These are phyloP conservation scores for Loris lydekkerianus DNA, from an alignment of 2,797 vertebrate species.

Conservation along the genomic window DNA sequence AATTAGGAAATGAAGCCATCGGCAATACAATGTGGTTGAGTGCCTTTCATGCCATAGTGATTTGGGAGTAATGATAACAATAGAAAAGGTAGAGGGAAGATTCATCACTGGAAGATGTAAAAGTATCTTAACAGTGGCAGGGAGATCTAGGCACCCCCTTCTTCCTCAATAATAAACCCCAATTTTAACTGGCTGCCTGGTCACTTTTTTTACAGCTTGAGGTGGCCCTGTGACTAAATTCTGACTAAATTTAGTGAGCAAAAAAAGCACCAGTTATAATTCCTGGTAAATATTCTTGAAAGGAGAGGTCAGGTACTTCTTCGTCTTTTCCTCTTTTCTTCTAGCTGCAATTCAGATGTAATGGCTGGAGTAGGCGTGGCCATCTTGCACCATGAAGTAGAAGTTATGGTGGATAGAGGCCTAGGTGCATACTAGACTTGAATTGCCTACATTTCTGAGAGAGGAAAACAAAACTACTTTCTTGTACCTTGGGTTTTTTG, in stretches of 20 bases:
- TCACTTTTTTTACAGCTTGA: background rate
- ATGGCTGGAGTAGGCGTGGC: background rate
- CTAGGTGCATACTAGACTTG: background rate
- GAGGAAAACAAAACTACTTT: conserved; percentile 13
- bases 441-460: conserved; percentile 7
- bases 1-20: conserved; percentile 49
- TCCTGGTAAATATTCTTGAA: background rate
- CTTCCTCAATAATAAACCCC: background rate
- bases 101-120: background rate
- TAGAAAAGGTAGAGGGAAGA: background rate
- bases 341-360: conserved; percentile 16
- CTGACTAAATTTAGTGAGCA: conserved; percentile 32
- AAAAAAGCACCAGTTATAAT: conserved; percentile 43
- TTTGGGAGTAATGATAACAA: background rate
- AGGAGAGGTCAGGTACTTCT: background rate
- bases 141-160: background rate
- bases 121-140: background rate
- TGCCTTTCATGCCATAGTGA: background rate
- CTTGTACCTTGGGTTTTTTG: background rate
- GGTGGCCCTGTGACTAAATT: background rate
- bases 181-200: conserved; percentile 33
- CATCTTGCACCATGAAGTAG: background rate
- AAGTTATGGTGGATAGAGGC: background rate
- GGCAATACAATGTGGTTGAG: conserved; percentile 5
- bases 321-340: background rate